Conservation (phyloP, 2,797 vertebrate genomes). For the Pyrocephalus nanus region DNA sequence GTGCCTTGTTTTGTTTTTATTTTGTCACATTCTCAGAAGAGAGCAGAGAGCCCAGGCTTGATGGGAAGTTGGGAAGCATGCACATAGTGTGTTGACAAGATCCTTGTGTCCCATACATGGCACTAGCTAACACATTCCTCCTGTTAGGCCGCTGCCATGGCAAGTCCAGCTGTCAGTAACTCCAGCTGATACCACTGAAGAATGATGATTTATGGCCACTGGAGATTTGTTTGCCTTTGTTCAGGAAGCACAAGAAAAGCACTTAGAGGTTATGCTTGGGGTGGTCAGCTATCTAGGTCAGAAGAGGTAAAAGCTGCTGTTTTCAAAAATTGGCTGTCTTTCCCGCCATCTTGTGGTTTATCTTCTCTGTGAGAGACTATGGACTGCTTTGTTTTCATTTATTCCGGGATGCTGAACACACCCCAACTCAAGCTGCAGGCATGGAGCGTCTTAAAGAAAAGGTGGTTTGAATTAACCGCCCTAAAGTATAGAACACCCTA, state of each 20-base stretch:
- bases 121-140: not conserved
- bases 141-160: not conserved
- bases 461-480: conserved; percentile 8
- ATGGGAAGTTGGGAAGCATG: not conserved
- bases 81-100: not conserved
- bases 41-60: not conserved
- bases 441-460: not conserved
- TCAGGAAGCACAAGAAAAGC: not conserved
- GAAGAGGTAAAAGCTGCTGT: conserved; percentile 2
- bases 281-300: not conserved
- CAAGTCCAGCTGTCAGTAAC: conserved; percentile 26
- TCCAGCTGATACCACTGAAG: not conserved
- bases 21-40: not conserved
- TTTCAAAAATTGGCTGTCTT: not conserved
- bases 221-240: not conserved
- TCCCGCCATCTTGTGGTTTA: not conserved
- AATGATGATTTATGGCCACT: not conserved
- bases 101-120: not conserved
- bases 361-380: not conserved
- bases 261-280: not conserved
- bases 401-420: not conserved
- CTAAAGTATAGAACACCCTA: not conserved
- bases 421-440: not conserved
- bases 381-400: not conserved
- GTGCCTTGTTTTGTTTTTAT: not conserved